phyloP scores from a whole-genome alignment of 92 coral and sea anemone species.

The Zoanthus gigantus region DNA sequence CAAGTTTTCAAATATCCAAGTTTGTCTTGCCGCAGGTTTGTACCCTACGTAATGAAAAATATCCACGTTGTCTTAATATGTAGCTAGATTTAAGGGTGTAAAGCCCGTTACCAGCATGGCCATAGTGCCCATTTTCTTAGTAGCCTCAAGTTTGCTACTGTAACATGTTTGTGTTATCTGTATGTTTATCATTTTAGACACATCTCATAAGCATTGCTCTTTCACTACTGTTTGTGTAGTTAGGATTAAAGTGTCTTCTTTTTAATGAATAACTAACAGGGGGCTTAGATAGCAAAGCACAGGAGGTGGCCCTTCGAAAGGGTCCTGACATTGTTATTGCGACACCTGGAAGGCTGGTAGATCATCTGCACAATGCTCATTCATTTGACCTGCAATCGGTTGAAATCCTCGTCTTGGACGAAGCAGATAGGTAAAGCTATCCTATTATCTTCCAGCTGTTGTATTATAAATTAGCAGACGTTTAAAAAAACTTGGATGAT shows the following conservation, averaged over 20 bases:
- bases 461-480: neutral
- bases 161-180: neutral
- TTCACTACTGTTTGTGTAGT: neutral
- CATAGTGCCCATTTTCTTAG: no score
- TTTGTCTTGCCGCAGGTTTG: slow-evolving; percentile 94
- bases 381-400: slow-evolving; percentile 90
- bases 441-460: no score
- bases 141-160: no score
- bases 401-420: slow-evolving; percentile 95
- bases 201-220: neutral
- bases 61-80: neutral
- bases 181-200: no score
- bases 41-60: neutral
- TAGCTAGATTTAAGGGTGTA: no score
- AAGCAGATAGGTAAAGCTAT: slow-evolving; percentile 82
- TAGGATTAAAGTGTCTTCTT: neutral
- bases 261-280: slow-evolving; percentile 51
- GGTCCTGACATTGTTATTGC: slow-evolving; percentile 95
- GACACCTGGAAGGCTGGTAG: slow-evolving; percentile 97
- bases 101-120: no score
- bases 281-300: slow-evolving; percentile 88
- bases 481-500: neutral
- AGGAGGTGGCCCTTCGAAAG: slow-evolving; percentile 92
- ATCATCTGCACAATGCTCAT: slow-evolving; percentile 92
- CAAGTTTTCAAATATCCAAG: slow-evolving; percentile 84